Percentiles rank a stretch among this genome's conserved stretches.
Evolutionary conservation across 2,888 invertebrate genomes (phyloP).

Genomic region (Stratiomys singularior): DNA sequence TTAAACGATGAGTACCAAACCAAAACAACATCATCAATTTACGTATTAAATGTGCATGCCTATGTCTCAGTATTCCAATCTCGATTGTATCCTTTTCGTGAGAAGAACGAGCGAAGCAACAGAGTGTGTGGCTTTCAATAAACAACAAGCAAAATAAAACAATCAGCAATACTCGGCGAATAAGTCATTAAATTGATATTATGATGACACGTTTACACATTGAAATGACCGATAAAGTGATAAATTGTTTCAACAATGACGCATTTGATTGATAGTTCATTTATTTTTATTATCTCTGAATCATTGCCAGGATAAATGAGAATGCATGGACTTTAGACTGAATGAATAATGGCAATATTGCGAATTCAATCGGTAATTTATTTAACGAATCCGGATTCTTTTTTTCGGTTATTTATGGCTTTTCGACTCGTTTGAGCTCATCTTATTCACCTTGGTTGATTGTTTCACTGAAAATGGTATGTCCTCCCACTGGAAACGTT

Average conservation of each 20-base stretch:
- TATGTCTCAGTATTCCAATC: no score
- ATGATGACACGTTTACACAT: conserved; percentile 34
- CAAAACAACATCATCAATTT: conserved; percentile 9
- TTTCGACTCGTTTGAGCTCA: no score
- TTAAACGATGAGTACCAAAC: neutral
- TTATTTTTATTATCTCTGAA: conserved; percentile 1
- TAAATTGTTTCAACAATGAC: conserved; percentile 29
- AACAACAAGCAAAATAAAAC: neutral
- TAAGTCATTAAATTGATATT: conserved; percentile 32
- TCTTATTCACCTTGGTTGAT: no score
- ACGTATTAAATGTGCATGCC: neutral
- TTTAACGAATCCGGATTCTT: no score
- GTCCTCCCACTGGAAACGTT: no score
- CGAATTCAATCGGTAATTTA: no score
- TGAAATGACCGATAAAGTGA: conserved; percentile 11
- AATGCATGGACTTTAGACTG: no score
- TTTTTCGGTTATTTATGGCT: no score
- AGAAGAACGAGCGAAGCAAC: neutral
- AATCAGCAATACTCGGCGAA: neutral
- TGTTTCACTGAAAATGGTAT: no score
- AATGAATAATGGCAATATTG: no score
- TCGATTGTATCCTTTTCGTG: no score
- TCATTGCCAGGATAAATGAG: no score
- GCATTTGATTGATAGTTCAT: conserved; percentile 24
- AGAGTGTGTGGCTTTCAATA: neutral